Conservation (phyloP, 2,888 invertebrate genomes). For the Drosophila nr. medialis region DNA sequence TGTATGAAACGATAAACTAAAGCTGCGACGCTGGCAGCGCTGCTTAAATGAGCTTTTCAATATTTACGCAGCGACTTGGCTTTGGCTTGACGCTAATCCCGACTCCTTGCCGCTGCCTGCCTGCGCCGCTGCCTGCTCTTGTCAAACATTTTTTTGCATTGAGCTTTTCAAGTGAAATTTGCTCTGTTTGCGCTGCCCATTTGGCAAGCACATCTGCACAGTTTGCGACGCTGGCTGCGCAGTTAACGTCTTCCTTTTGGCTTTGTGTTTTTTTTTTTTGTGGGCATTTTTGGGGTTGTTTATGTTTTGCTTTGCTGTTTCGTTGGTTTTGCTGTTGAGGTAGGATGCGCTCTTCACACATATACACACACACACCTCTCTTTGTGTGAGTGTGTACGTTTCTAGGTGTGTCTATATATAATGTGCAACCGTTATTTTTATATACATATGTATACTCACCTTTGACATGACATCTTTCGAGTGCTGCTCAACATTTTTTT, state of each 20-base stretch:
- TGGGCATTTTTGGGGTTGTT: constrained; percentile 72
- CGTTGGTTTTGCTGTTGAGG: constrained; percentile 66
- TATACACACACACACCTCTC: neutral
- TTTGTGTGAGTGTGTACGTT: neutral
- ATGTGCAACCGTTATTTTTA: neutral
- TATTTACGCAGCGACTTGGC: constrained; percentile 74
- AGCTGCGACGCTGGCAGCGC: constrained; percentile 43
- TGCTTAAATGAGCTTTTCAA: constrained; percentile 68
- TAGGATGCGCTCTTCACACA: constrained; percentile 57
- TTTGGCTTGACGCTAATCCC: constrained; percentile 63
- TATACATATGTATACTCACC: constrained; percentile 59
- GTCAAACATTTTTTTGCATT: constrained; percentile 70
- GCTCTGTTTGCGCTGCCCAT: constrained; percentile 63
- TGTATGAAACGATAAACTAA: constrained; percentile 8
- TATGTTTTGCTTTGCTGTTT: constrained; percentile 70
- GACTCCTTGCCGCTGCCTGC: constrained; percentile 10
- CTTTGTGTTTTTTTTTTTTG: constrained; percentile 41
- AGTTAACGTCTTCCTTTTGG: constrained; percentile 25
- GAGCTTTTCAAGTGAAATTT: constrained; percentile 66
- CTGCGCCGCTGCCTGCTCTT: constrained; percentile 8
- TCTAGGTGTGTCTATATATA: constrained; percentile 55
- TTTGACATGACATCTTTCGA: constrained; percentile 60
- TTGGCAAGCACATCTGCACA: constrained; percentile 36
- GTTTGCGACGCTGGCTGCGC: constrained; percentile 13
- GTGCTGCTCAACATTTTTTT: constrained; percentile 35